Percentiles rank a stretch among this genome's conserved stretches.
phyloP scores from a whole-genome alignment of 2,113 vertebrate species.

The Turdus rufiventris region DNA sequence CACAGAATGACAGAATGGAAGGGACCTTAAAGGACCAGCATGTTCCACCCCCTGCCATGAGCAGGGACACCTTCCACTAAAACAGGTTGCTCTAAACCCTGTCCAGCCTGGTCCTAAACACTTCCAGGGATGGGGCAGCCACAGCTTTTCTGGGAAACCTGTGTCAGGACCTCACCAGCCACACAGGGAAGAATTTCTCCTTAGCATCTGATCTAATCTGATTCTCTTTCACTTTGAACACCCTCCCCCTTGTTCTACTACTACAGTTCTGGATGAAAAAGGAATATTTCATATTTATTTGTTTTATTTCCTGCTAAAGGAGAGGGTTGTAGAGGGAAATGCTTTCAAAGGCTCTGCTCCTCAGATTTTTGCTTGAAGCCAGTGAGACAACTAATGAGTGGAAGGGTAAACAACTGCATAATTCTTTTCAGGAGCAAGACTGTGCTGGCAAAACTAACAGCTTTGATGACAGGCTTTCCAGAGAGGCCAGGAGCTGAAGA shows the following conservation, averaged over 20 bases:
- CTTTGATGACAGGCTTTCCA: neutral
- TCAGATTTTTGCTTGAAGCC: neutral
- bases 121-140: neutral
- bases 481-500: neutral
- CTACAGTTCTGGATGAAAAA: neutral
- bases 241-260: no score
- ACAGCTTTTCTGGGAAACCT: neutral
- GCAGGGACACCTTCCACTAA: neutral
- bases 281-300: neutral
- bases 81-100: rapidly evolving
- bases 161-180: rapidly evolving
- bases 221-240: neutral
- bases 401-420: neutral
- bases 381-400: neutral
- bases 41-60: neutral
- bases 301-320: neutral
- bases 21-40: rapidly evolving
- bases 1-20: neutral
- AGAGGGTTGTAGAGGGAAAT: neutral
- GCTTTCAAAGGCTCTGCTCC: neutral
- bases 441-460: neutral
- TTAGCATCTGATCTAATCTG: no score
- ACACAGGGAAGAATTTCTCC: neutral
- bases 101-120: rapidly evolving
- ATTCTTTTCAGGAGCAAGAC: neutral